Percentiles rank a stretch among this genome's conserved stretches.
Evolutionary conservation across 2,113 vertebrate genomes (phyloP).

Genomic region (Amazona guildingii): DNA sequence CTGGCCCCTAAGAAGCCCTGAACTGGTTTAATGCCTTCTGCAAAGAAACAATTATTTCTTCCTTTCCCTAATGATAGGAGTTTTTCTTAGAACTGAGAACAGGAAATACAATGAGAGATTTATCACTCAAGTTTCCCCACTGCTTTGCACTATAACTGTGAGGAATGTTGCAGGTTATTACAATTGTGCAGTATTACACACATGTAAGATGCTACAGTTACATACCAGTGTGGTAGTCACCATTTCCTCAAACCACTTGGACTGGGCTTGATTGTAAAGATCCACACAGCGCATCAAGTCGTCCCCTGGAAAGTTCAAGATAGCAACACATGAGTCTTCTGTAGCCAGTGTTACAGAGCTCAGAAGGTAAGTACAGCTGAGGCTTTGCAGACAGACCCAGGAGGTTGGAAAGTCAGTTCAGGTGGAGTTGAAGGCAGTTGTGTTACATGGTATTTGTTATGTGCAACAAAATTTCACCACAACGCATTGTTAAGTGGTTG

Average conservation of each 20-base stretch:
- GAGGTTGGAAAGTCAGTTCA: neutral
- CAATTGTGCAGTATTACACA: neutral
- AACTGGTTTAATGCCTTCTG: neutral
- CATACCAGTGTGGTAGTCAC: constrained; percentile 95
- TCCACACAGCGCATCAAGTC: constrained; percentile 97
- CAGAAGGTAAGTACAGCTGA: neutral
- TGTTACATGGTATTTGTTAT: neutral
- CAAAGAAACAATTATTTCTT: neutral
- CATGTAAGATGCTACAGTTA: neutral
- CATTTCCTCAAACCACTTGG: constrained; percentile 99
- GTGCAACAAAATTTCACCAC: neutral
- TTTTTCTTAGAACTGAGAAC: neutral
- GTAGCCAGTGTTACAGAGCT: neutral
- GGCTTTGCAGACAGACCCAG: neutral
- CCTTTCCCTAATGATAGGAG: neutral
- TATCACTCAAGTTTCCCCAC: neutral
- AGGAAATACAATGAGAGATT: neutral
- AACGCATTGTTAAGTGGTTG: neutral
- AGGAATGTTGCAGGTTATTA: rapidly evolving
- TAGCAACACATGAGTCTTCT: neutral
- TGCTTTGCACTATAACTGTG: neutral
- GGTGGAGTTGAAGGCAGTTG: neutral
- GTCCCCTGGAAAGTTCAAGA: constrained; percentile 80
- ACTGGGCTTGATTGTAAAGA: constrained; percentile 97
- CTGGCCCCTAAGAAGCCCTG: neutral